A percentile compares a stretch with the other conserved stretches of the same genome.
Conservation (phyloP, 35 echinoderm and acorn worm species). For the Diadema setosum region DNA sequence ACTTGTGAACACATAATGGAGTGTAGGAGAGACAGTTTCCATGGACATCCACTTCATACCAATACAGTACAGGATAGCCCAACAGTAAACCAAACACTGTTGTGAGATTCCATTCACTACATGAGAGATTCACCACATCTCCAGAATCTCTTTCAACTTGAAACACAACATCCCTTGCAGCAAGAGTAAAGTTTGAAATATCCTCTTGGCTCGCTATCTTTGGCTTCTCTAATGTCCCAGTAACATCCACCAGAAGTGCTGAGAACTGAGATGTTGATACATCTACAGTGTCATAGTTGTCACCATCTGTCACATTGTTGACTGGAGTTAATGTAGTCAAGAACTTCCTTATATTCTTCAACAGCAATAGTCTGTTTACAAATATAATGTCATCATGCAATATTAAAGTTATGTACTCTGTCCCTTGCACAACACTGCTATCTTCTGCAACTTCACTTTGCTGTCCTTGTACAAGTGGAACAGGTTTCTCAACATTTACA, state of each 20-base stretch:
- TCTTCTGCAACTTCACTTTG: neutral
- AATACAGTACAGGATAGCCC: constrained; percentile 73
- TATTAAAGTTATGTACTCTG: neutral
- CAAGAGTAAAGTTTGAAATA: too few species aligned
- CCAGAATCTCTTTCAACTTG: too few species aligned
- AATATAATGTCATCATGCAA: neutral
- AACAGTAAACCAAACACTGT: constrained; percentile 69
- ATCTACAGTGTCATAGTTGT: too few species aligned
- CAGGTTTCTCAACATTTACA: too few species aligned
- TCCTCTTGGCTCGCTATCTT: too few species aligned
- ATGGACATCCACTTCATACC: constrained; percentile 19
- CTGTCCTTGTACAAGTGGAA: neutral
- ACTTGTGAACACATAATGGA: constrained; percentile 51
- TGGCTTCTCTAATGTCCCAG: too few species aligned
- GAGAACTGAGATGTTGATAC: too few species aligned
- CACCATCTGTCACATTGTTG: too few species aligned
- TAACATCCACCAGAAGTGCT: too few species aligned
- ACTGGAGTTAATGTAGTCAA: neutral
- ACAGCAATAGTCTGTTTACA: neutral
- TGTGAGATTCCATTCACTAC: constrained; percentile 60
- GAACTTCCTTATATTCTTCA: neutral
- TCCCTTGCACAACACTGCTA: neutral
- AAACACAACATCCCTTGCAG: too few species aligned
- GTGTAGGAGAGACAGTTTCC: constrained; percentile 57
- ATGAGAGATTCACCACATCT: too few species aligned